A percentile compares a stretch with the other conserved stretches of the same genome.
phyloP scores from a whole-genome alignment of 2,113 vertebrate genomes.

The Lontra canadensis region DNA sequence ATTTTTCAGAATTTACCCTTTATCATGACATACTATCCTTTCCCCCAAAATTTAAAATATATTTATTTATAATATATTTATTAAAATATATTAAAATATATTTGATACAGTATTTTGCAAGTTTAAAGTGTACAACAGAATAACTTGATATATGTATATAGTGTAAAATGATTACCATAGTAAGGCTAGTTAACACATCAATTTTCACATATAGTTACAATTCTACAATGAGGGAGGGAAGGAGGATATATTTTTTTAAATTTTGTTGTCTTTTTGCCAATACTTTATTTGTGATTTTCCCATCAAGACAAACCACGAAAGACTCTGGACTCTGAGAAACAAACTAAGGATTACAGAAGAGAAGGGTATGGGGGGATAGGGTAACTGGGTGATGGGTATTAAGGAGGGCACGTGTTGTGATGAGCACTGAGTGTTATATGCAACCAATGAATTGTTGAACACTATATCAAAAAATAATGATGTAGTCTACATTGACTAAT shows the following conservation, averaged over 20 bases:
- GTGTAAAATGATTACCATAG: neutral
- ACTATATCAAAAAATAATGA: neutral
- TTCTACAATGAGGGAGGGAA: neutral
- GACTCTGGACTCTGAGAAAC: neutral
- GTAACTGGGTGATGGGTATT: neutral
- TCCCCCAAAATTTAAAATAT: neutral
- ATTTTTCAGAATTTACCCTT: neutral
- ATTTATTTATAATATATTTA: neutral
- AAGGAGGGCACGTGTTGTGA: neutral
- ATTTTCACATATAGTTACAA: neutral
- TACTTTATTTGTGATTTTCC: slow-evolving; percentile 21
- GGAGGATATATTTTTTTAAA: neutral
- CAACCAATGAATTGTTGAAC: neutral
- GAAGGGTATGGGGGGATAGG: neutral
- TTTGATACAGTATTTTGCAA: neutral
- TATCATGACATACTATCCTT: neutral
- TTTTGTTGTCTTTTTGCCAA: neutral
- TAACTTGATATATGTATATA: neutral
- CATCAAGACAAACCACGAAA: neutral
- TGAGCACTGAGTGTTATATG: neutral
- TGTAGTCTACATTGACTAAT: neutral
- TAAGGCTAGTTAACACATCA: neutral
- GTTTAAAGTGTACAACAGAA: neutral
- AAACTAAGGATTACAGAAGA: neutral
- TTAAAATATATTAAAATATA: neutral